Evolutionary conservation across 1,140 invertebrate genomes (phyloP), one percentile per base, ranked within the genome.

Genomic region (Bactericera cockerelli): DNA sequence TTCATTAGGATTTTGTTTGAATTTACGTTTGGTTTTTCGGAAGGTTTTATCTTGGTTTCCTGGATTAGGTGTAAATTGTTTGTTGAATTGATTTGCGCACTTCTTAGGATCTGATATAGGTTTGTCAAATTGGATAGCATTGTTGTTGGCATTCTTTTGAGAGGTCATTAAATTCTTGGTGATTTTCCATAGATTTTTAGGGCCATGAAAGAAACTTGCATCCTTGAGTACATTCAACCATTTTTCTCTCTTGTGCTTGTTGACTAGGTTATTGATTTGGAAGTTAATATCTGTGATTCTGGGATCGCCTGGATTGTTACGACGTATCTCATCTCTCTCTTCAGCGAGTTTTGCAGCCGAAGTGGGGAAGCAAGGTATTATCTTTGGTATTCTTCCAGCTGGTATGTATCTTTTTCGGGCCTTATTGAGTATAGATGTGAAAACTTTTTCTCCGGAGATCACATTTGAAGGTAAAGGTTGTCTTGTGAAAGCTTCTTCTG

Each of bases 81-180:
- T 57, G 31, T 57, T 57, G 26, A 57, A 57, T 19, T 26, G 56
- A 21, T 57, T 57, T 16, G 56, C 56, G 33, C 56, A 57, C 16
- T 24, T 28, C 21, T 36, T 57, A 13, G 56, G n/a, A 28, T 57
- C 21, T 14, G 56, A 16, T 13, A 21, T 22, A 26, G 56, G 56
- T 28, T 57, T 14, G 22, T 28, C 14, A 26, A 57, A 57, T 14
- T 28, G 4, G 4, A 57, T 57, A 21, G 33, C 25, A 57, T 57
- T 57, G 22, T 57, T 57, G 33, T 36, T 11, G 16, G 33, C 33
- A 36, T 11, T 36, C 42, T 22, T 49, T 49, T 4, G n/a, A 49
- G 28, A 31, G 4, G 28, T 31, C 24, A 28, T 55, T 13, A 55
- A 22, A 22, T 28, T 28, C 54, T 55, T 55, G 6, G 28, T 25